Percentiles rank a stretch among this genome's conserved stretches.
phyloP scores from a whole-genome alignment of 2,888 invertebrate genomes.

The Leptinotarsa peninsularis region DNA sequence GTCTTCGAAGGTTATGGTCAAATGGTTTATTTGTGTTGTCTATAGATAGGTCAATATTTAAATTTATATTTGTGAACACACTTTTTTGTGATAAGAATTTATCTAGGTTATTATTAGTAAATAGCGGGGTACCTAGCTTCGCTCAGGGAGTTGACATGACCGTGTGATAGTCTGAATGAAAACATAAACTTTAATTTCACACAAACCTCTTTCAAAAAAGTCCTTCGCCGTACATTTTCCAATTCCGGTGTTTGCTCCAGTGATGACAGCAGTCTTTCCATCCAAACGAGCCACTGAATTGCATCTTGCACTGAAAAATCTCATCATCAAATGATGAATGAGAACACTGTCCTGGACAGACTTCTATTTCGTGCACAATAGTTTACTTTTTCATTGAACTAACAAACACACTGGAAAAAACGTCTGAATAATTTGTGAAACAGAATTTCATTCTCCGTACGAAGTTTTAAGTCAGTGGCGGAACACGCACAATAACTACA shows the following conservation, averaged over 20 bases:
- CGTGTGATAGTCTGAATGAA: no score
- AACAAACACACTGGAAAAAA: neutral
- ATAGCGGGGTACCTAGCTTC: no score
- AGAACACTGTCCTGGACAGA: neutral
- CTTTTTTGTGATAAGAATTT: no score
- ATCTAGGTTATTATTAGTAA: no score
- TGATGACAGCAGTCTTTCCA: slow-evolving; percentile 62
- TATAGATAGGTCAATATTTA: no score
- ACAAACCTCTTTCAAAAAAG: slow-evolving; percentile 65
- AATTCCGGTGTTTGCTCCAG: slow-evolving; percentile 56
- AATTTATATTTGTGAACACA: no score
- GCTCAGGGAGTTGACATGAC: neutral
- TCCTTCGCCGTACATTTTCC: slow-evolving; percentile 59
- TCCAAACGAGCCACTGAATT: slow-evolving; percentile 62
- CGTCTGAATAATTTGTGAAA: neutral
- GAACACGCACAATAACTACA: no score
- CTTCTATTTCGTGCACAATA: neutral
- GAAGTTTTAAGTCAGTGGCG: no score
- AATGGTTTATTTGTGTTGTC: no score
- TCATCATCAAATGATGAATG: slow-evolving; percentile 12
- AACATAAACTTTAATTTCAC: neutral
- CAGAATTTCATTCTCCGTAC: no score
- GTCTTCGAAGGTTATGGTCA: no score
- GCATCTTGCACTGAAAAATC: slow-evolving; percentile 55
- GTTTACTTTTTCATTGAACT: neutral